Evolutionary conservation across 2,888 invertebrate genomes (phyloP), one percentile per base, ranked within the genome.

Genomic region (Diaprepes abbreviatus): DNA sequence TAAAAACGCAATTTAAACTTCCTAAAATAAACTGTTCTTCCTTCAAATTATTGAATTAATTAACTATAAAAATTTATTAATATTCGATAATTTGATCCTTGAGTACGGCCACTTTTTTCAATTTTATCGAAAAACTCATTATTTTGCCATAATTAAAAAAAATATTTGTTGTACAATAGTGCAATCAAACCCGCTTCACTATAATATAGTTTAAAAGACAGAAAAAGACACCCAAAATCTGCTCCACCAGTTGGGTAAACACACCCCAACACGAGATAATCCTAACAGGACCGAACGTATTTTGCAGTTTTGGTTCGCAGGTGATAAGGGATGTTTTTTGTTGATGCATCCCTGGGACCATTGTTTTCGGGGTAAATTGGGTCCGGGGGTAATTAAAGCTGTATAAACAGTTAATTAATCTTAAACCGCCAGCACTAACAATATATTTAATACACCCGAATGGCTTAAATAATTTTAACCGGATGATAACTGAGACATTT

Each of bases 241-340:
- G 38, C 17, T 19, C 59, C 24, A 43, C 31, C 43, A 59, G 43
- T 43, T 59, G 43, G 31, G 59, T 43, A 59, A 59, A 59, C 45
- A 64, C 33, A 64, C 24, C 43, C 19, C 31, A 28, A 17, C 31
- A 28, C 10, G 38, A 33, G 54, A 64, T 64, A 55, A 64, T 64
- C 64, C 64, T 9, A 16, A 55, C 55, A 19, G 40, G 54, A 19
- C 17, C 55, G 40, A 31, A 54, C 64, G 64, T 64, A 64, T 64
- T 64, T 64, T 64, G 50, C 64, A 55, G 55, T 55, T 64, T 64
- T 54, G 64, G 64, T 64, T 55, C 52, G 64, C 55, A 64, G 64
- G 64, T 64, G 64, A 64, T 64, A 64, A 64, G 64, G 64, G 64
- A 43, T 40, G 64, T 64, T 64, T 64, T 64, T 55, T 55, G 64